Base-by-base conservation (phyloP, 2,888 invertebrate species). In the Drosophila dives region DNA sequence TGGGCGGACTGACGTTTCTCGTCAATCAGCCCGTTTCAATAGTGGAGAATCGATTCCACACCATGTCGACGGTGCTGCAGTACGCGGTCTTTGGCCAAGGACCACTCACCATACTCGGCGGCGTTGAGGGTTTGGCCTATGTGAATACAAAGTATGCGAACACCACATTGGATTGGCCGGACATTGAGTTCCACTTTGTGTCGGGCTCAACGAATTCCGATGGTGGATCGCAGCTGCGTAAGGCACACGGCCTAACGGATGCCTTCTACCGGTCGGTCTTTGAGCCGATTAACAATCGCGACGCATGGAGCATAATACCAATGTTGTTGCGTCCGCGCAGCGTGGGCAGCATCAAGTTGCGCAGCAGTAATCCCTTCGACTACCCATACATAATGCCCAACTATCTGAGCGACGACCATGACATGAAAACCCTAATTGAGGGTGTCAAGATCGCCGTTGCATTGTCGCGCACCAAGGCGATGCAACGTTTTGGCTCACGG, bases 321-420 rank as follows among this genome's bases (percentile, higher is more conserved):
- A 96, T 97, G 95, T 90, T 97, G 49, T 92, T 99, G 72, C 94
- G 99, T 29, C 98, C 99, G 0, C 95, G 95, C 80, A 98, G 98
- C 89, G 95, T 94, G 84, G 99, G 99, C 0, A 94, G 94, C 33
- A 95, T 99, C 32, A 96, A 95, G 81, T 92, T 99, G 26, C 94
- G 97, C 11, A 97, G 97, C 78, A 95, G 95, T 17, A 96, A 98
- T 92, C 98, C 99, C 0, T 96, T 96, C 81, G 97, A 97, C 67
- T 96, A 97, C 85, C 99, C 99, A 0, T 94, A 96, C 69, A 98
- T 99, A 64, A 96, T 98, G 86, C 98, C 99, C 0, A 99, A 99
- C 91, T 99, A 99, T 91, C 95, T 99, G 87, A 93, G 95, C 23
- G 96, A 97, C 64, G 95, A 96, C 26, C 94, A 95, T 73, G 99